These are phyloP conservation scores for Gobio gobio DNA, from an alignment of 2,113 vertebrate species.

Conservation along the genomic window DNA sequence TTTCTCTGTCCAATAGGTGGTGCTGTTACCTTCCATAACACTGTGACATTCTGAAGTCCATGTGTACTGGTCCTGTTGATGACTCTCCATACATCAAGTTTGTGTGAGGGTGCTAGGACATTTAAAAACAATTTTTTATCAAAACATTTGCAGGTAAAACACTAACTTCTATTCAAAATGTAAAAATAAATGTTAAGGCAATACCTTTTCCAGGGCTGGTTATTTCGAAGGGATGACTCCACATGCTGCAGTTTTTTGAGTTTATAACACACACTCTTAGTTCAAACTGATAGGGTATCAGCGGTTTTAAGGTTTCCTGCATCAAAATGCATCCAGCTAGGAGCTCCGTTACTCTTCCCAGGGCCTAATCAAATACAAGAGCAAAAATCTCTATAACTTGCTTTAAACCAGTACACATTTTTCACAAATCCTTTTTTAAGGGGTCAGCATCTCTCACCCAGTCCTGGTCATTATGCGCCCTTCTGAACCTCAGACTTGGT, in stretches of 20 bases:
- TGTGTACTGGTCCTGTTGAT: conserved; percentile 19
- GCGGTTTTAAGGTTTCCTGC: conserved; percentile 61
- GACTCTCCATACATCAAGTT: conserved; percentile 70
- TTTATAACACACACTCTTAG: conserved; percentile 63
- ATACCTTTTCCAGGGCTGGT: conserved; percentile 73
- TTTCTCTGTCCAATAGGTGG: not conserved
- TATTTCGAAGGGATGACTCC: conserved; percentile 63
- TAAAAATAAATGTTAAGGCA: not conserved
- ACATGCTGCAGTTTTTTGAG: conserved; percentile 68
- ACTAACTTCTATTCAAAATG: not conserved
- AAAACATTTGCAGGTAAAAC: not conserved
- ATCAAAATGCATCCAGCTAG: conserved; percentile 33
- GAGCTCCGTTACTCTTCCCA: conserved; percentile 45
- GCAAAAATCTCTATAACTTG: not conserved
- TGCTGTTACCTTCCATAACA: conserved; percentile 76
- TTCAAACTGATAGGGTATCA: conserved; percentile 71
- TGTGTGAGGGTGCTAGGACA: conserved; percentile 67
- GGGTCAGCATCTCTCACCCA: conserved; percentile 67
- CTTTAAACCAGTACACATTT: not conserved
- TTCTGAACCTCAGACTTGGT: conserved; percentile 60
- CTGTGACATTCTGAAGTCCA: conserved; percentile 53
- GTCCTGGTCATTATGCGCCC: not conserved
- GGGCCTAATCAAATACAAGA: conserved; percentile 53
- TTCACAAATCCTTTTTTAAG: not conserved
- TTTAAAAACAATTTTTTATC: not conserved